phyloP scores from a whole-genome alignment of 2,888 invertebrate species.

The Agonopterix subpropinquella region DNA sequence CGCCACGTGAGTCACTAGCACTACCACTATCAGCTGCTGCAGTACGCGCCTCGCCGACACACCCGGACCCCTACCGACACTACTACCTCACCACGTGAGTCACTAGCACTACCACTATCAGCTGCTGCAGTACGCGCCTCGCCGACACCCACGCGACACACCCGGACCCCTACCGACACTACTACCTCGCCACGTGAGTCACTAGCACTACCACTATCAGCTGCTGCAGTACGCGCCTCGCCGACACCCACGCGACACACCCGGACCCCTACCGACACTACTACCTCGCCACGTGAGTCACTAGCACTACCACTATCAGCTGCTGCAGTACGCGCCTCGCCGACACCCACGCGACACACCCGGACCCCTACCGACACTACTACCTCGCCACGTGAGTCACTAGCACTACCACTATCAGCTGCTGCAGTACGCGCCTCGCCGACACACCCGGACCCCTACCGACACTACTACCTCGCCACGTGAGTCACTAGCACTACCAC shows the following conservation, averaged over 20 bases:
- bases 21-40: conserved; percentile 27
- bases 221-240: conserved; percentile 40
- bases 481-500: conserved; percentile 23
- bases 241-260: conserved; percentile 19
- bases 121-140: conserved; percentile 40
- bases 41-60: conserved; percentile 33
- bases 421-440: conserved; percentile 36
- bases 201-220: neutral
- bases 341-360: conserved; percentile 18
- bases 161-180: conserved; percentile 35
- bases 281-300: conserved; percentile 51
- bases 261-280: conserved; percentile 36
- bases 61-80: conserved; percentile 32
- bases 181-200: conserved; percentile 52
- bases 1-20: conserved; percentile 38
- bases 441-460: conserved; percentile 31
- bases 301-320: conserved; percentile 5
- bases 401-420: conserved; percentile 15
- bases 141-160: conserved; percentile 19
- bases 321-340: conserved; percentile 39
- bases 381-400: conserved; percentile 49
- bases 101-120: too few relatives aligned
- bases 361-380: conserved; percentile 38
- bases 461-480: conserved; percentile 48
- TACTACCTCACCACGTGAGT: conserved; percentile 54